A percentile compares a stretch with the other conserved stretches of the same genome.
Evolutionary conservation across 2,113 vertebrate species (phyloP).

Genomic region (Pavo muticus): DNA sequence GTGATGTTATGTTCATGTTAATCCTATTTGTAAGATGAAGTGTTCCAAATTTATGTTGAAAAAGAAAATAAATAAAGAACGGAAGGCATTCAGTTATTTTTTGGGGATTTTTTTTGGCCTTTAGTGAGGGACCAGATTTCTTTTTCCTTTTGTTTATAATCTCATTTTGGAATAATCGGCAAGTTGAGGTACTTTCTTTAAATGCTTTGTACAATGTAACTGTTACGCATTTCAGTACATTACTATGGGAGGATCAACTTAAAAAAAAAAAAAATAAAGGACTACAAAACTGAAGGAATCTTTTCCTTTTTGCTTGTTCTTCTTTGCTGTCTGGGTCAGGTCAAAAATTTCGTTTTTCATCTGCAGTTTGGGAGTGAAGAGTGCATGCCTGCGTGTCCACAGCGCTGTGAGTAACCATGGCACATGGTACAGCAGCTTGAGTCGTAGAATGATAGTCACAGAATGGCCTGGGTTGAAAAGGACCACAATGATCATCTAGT

Average conservation of each 20-base stretch:
- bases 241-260: slow-evolving; percentile 98
- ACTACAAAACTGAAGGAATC: slow-evolving; percentile 87
- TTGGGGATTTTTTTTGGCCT: slow-evolving; percentile 70
- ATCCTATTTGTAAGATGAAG: slow-evolving; percentile 93
- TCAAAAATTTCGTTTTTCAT: not conserved
- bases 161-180: slow-evolving; percentile 97
- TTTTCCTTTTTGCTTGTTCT: not conserved
- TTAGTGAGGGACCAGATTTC: slow-evolving; percentile 91
- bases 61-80: slow-evolving; percentile 85
- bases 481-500: too few relatives aligned
- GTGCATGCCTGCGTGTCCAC: not conserved
- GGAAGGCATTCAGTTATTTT: slow-evolving; percentile 92
- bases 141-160: slow-evolving; percentile 95
- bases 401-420: too few relatives aligned
- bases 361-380: not conserved
- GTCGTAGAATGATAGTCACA: too few relatives aligned
- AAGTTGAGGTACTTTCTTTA: slow-evolving; percentile 99
- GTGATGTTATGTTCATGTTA: slow-evolving; percentile 97
- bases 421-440: not conserved
- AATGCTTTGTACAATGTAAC: slow-evolving; percentile 99
- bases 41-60: slow-evolving; percentile 94
- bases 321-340: not conserved
- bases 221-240: slow-evolving; percentile 99
- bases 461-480: too few relatives aligned
- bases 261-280: slow-evolving; percentile 92